Evolutionary conservation across 2,888 invertebrate genomes (phyloP).

Genomic region (Congeria kusceri): DNA sequence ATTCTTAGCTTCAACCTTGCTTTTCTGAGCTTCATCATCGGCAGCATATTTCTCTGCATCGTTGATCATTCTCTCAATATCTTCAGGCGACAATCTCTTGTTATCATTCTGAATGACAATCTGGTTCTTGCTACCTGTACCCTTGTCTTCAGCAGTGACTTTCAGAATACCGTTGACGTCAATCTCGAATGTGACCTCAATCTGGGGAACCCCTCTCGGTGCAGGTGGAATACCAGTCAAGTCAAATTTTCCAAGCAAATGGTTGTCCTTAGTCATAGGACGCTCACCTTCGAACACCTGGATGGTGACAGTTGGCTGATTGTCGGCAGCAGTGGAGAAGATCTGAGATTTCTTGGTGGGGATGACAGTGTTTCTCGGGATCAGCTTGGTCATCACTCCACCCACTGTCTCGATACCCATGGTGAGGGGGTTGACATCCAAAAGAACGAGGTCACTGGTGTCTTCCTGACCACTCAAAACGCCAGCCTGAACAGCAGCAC

Average conservation of each 20-base stretch:
- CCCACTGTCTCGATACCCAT: constrained; percentile 99
- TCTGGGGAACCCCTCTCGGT: constrained; percentile 86
- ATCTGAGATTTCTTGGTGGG: constrained; percentile 99
- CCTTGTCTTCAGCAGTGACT: constrained; percentile 98
- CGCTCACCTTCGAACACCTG: constrained; percentile 98
- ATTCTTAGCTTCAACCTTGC: constrained; percentile 97
- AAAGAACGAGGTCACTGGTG: constrained; percentile 93
- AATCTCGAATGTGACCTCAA: constrained; percentile 86
- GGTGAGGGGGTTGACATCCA: constrained; percentile 99
- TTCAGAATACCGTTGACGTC: constrained; percentile 86
- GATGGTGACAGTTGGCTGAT: constrained; percentile 99
- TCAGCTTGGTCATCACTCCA: constrained; percentile 99
- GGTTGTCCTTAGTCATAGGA: constrained; percentile 99
- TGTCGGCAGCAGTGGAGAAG: constrained; percentile 99
- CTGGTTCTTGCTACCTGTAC: constrained; percentile 99
- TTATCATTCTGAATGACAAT: constrained; percentile 99
- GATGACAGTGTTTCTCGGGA: constrained; percentile 98
- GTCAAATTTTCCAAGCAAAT: constrained; percentile 98
- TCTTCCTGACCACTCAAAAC: constrained; percentile 98
- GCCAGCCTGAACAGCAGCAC: constrained; percentile 99
- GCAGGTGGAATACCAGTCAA: constrained; percentile 97
- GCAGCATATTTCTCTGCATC: constrained; percentile 99
- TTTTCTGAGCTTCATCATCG: constrained; percentile 94
- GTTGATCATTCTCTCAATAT: constrained; percentile 99
- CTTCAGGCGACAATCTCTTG: constrained; percentile 97